These are phyloP conservation scores for Oryzias curvinotus DNA, from an alignment of 2,113 vertebrate genomes.

Conservation along the genomic window DNA sequence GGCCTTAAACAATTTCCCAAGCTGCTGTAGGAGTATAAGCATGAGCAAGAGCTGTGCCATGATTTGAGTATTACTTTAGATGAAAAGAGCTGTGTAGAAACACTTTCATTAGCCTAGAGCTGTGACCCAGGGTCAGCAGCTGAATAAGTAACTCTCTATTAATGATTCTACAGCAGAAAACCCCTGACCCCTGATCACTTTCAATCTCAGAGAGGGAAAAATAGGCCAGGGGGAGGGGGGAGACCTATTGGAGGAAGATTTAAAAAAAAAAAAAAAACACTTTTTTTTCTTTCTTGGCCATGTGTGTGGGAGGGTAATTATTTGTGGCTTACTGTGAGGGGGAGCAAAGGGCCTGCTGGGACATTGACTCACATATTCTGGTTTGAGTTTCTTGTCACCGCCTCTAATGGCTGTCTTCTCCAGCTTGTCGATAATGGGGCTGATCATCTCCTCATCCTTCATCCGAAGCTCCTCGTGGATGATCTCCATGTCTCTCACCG, in stretches of 20 bases:
- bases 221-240: conserved; percentile 57
- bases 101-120: conserved; percentile 80
- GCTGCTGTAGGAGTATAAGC: conserved; percentile 64
- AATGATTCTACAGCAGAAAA: conserved; percentile 82
- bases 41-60: conserved; percentile 61
- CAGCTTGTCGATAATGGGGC: conserved; percentile 93
- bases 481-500: conserved; percentile 88
- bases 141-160: conserved; percentile 82
- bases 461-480: conserved; percentile 92
- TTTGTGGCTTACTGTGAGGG: conserved; percentile 72
- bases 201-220: conserved; percentile 74
- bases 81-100: conserved; percentile 79
- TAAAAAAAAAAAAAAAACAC: conserved; percentile 70
- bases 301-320: conserved; percentile 75
- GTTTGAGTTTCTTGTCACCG: conserved; percentile 91
- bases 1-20: conserved; percentile 66
- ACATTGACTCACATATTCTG: conserved; percentile 94
- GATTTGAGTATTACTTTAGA: conserved; percentile 82
- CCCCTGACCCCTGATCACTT: conserved; percentile 77
- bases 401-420: conserved; percentile 92
- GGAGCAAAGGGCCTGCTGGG: conserved; percentile 68
- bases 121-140: conserved; percentile 70
- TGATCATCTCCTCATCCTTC: conserved; percentile 93
- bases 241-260: conserved; percentile 64
- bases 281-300: conserved; percentile 59